These are phyloP conservation scores for Aquatica leii DNA, from an alignment of 2,888 invertebrate genomes.

Conservation along the genomic window DNA sequence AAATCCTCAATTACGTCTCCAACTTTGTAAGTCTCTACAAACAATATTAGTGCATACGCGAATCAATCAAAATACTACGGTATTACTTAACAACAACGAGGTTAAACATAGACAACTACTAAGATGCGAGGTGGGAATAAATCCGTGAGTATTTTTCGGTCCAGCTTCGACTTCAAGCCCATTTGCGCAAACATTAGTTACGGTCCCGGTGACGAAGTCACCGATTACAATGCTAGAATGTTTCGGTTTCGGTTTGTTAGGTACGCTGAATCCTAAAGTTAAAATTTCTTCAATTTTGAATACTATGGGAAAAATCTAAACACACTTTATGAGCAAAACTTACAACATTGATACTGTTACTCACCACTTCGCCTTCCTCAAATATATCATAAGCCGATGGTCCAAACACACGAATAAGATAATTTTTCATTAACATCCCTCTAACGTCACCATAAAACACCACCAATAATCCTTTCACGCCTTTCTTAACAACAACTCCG, in stretches of 20 bases:
- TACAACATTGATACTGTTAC: constrained; percentile 42
- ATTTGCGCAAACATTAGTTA: neutral
- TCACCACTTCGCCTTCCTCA: constrained; percentile 69
- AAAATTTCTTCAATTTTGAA: constrained; percentile 57
- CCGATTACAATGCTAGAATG: neutral
- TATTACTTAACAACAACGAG: constrained; percentile 20
- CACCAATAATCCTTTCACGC: constrained; percentile 63
- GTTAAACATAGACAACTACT: constrained; percentile 16
- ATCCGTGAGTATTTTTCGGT: neutral
- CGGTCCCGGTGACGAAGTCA: constrained; percentile 7
- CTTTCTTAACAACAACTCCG: constrained; percentile 65
- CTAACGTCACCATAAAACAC: constrained; percentile 67
- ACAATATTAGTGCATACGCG: neutral
- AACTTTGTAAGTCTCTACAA: constrained; percentile 47
- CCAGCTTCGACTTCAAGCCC: constrained; percentile 14
- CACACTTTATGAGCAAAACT: constrained; percentile 26
- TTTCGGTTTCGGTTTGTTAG: constrained; percentile 15
- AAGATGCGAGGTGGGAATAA: constrained; percentile 20
- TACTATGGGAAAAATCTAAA: constrained; percentile 65
- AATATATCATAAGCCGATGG: constrained; percentile 60
- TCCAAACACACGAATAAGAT: constrained; percentile 43
- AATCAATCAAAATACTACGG: too few relatives aligned
- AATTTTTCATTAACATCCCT: constrained; percentile 62
- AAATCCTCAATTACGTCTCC: constrained; percentile 50
- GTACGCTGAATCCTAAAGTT: constrained; percentile 60